phyloP scores from a whole-genome alignment of 2,888 invertebrate genomes.

The Autographa gamma region DNA sequence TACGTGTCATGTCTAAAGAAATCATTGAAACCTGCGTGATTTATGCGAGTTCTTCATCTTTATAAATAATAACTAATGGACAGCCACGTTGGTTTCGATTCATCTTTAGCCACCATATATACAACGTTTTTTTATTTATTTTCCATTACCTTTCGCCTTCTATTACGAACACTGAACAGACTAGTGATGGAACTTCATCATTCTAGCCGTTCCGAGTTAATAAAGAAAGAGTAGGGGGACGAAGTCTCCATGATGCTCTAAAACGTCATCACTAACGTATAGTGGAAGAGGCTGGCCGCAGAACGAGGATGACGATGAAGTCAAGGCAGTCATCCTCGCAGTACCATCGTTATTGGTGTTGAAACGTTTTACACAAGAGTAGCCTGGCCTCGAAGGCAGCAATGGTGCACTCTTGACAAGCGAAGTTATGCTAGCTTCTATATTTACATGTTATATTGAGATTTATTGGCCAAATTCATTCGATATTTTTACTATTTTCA shows the following conservation, averaged over 20 bases:
- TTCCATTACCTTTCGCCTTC: slow-evolving; percentile 22
- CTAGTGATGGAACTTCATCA: neutral
- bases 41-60: neutral
- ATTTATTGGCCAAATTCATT: slow-evolving; percentile 33
- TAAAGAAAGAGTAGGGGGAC: neutral
- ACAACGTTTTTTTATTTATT: slow-evolving; percentile 19
- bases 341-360: neutral
- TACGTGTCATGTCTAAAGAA: slow-evolving; percentile 13
- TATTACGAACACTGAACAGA: neutral
- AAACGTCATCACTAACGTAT: neutral
- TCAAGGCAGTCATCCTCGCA: slow-evolving; percentile 6
- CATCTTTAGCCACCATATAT: slow-evolving; percentile 12
- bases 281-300: slow-evolving; percentile 5
- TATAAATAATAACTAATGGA: neutral
- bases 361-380: slow-evolving; percentile 25
- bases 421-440: slow-evolving; percentile 21
- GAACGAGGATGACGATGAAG: neutral
- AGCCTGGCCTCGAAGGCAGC: slow-evolving; percentile 15
- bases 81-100: slow-evolving; percentile 19
- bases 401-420: slow-evolving; percentile 13
- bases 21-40: slow-evolving; percentile 25
- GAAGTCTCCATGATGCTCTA: neutral
- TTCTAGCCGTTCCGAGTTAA: neutral
- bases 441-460: slow-evolving; percentile 24
- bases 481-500: slow-evolving; percentile 15